These are phyloP conservation scores for Conomelus anceps DNA, from an alignment of 2,888 invertebrate species.

Conservation along the genomic window DNA sequence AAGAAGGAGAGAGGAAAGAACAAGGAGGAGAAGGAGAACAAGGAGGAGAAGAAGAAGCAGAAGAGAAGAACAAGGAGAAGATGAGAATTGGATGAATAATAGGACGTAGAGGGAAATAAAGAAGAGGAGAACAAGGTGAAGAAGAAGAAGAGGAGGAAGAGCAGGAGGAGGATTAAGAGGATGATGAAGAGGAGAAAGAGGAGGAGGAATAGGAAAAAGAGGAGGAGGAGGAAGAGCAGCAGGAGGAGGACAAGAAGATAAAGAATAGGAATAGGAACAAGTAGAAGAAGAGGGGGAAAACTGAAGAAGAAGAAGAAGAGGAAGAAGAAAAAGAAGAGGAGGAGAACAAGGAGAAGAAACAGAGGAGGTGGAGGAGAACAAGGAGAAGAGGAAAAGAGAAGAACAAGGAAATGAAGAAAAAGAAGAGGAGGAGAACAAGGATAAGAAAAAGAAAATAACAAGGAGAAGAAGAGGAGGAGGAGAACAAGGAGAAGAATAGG, in stretches of 20 bases:
- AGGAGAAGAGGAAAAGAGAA: not conserved
- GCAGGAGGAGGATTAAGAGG: not conserved
- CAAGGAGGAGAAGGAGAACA: too few relatives aligned
- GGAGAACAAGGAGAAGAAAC: too few relatives aligned
- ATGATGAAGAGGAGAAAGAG: not conserved
- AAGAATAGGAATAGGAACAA: too few relatives aligned
- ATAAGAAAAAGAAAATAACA: not conserved
- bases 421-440: not conserved
- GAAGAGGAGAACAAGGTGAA: not conserved
- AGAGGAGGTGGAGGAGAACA: too few relatives aligned
- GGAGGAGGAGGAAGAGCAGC: not conserved
- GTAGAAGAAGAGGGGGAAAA: too few relatives aligned
- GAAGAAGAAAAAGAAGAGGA: too few relatives aligned
- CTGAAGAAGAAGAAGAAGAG: too few relatives aligned
- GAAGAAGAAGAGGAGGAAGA: not conserved
- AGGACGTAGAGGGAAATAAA: not conserved
- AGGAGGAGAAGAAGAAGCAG: too few relatives aligned
- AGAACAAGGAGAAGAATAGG: not conserved
- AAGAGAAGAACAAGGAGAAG: too few relatives aligned
- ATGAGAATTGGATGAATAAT: too few relatives aligned
- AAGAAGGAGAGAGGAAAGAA: too few relatives aligned
- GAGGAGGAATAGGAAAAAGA: not conserved
- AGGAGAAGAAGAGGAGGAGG: not conserved
- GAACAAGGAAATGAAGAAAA: not conserved
- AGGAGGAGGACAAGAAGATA: too few relatives aligned